These are phyloP conservation scores for Furcula furcula DNA, from an alignment of 2,888 invertebrate genomes.

Conservation along the genomic window DNA sequence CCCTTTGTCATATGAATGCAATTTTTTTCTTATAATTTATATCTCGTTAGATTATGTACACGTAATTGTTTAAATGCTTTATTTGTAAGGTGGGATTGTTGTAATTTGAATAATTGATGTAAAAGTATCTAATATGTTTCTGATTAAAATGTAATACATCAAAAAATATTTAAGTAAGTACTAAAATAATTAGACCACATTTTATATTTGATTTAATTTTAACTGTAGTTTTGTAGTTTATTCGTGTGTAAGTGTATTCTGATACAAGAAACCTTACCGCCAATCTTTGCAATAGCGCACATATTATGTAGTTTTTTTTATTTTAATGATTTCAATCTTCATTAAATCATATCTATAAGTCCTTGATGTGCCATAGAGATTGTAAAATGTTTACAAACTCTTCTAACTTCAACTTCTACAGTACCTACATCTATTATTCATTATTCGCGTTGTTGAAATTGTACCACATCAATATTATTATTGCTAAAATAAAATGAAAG, in stretches of 20 bases:
- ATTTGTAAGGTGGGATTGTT: conserved; percentile 36
- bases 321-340: conserved; percentile 14
- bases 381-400: conserved; percentile 18
- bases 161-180: too few species aligned
- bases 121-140: too few species aligned
- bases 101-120: too few species aligned
- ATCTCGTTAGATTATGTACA: conserved; percentile 60
- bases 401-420: conserved; percentile 10
- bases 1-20: conserved; percentile 49
- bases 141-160: too few species aligned
- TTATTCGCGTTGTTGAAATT: conserved; percentile 7
- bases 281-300: conserved; percentile 20
- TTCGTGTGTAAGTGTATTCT: conserved; percentile 16
- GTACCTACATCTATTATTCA: background rate
- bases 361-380: conserved; percentile 61
- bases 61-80: conserved; percentile 28
- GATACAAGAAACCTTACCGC: conserved; percentile 21
- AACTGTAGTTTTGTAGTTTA: background rate
- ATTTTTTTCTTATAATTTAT: conserved; percentile 54
- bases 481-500: conserved; percentile 8
- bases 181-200: conserved; percentile 11
- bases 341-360: conserved; percentile 18
- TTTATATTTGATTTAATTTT: background rate
- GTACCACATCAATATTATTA: conserved; percentile 15
- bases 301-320: conserved; percentile 8